A percentile compares a stretch with the other conserved stretches of the same genome.
Conservation (phyloP, 2,113 vertebrate species). For the Struthidea cinerea region DNA sequence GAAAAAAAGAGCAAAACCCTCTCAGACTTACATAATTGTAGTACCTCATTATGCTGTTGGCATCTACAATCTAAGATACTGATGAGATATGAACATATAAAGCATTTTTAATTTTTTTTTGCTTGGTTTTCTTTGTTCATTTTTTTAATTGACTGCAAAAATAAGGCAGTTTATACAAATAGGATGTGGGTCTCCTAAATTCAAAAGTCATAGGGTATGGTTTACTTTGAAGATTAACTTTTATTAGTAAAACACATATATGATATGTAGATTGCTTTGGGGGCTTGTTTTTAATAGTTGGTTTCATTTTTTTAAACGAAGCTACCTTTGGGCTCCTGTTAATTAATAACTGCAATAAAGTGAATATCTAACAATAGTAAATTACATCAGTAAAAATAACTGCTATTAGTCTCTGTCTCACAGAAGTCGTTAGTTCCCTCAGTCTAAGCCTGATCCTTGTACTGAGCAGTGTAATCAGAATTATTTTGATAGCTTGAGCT, state of each 20-base stretch:
- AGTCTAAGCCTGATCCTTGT: not conserved
- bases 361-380: not conserved
- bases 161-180: not conserved
- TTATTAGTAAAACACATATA: not conserved
- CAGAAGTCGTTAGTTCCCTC: not conserved
- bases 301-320: not conserved
- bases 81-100: not conserved
- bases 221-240: not conserved
- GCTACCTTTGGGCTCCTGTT: not conserved
- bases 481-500: conserved; percentile 1
- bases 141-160: not conserved
- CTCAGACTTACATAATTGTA: not conserved
- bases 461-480: not conserved
- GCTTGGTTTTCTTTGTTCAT: not conserved
- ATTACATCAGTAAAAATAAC: not conserved
- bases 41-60: not conserved
- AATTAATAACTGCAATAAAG: not conserved
- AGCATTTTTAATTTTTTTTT: not conserved
- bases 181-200: not conserved
- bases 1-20: not conserved
- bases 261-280: fast-evolving
- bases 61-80: fast-evolving
- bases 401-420: not conserved
- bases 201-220: not conserved
- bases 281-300: not conserved